These are phyloP conservation scores for Zaprionus davidi DNA, from an alignment of 1,140 invertebrate species.

Conservation along the genomic window DNA sequence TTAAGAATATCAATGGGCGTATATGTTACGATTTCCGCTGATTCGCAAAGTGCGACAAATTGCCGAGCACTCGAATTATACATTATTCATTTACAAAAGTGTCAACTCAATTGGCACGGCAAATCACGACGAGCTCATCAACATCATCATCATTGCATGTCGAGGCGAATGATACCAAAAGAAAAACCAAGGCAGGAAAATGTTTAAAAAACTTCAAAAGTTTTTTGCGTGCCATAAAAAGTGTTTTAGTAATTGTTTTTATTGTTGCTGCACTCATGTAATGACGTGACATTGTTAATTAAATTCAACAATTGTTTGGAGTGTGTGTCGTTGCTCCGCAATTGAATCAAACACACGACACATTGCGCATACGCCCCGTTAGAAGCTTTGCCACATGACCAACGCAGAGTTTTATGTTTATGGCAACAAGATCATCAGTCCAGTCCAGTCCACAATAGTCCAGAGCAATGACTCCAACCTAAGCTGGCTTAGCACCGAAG, in stretches of 20 bases:
- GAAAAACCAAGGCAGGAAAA: slow-evolving; percentile 25
- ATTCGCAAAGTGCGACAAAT: slow-evolving; percentile 57
- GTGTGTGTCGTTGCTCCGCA: slow-evolving; percentile 35
- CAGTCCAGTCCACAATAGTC: not conserved
- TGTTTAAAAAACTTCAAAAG: slow-evolving; percentile 15
- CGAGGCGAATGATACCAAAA: slow-evolving; percentile 16
- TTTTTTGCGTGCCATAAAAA: slow-evolving; percentile 38
- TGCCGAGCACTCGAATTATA: slow-evolving; percentile 54
- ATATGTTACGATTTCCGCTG: slow-evolving; percentile 10
- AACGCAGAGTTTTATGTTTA: not conserved
- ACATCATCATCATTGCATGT: slow-evolving; percentile 51
- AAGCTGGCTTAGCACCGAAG: slow-evolving; percentile 1
- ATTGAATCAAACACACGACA: slow-evolving; percentile 1
- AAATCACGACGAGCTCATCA: slow-evolving; percentile 66
- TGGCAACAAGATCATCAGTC: slow-evolving; percentile 7
- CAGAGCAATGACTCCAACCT: not conserved
- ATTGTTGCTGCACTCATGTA: slow-evolving; percentile 20
- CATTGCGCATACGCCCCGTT: slow-evolving; percentile 20
- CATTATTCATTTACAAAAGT: slow-evolving; percentile 52
- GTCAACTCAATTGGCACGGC: slow-evolving; percentile 44
- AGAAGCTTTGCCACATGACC: not conserved
- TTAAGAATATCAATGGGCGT: slow-evolving; percentile 6
- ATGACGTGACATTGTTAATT: slow-evolving; percentile 64
- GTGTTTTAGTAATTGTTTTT: slow-evolving; percentile 16
- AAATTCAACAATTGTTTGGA: slow-evolving; percentile 50